Conservation (phyloP, 2,888 invertebrate species). For the Platerodrilus igneus region DNA sequence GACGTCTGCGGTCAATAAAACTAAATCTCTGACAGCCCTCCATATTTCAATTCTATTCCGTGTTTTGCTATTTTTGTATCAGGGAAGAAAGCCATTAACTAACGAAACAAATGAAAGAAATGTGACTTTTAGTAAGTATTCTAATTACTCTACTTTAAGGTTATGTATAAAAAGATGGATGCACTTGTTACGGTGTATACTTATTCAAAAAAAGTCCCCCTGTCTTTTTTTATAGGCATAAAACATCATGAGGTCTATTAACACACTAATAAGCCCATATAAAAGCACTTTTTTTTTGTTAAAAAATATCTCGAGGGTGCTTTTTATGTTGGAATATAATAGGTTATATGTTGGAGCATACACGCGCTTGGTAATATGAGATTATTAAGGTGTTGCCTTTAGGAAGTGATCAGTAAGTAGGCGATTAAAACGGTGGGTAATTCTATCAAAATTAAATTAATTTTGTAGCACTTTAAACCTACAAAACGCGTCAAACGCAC, state of each 20-base stretch:
- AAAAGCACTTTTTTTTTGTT: conserved; percentile 25
- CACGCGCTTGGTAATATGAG: conserved; percentile 14
- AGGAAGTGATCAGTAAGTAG: too few relatives aligned
- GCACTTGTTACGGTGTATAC: too few relatives aligned
- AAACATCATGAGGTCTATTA: conserved; percentile 15
- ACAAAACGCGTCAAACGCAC: conserved; percentile 28
- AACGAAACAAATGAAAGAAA: conserved; percentile 23
- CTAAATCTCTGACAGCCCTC: conserved; percentile 44
- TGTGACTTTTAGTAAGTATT: too few relatives aligned
- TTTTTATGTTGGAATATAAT: conserved; percentile 22
- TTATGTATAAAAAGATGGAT: too few relatives aligned
- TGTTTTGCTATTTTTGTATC: conserved; percentile 35
- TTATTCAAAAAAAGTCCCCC: conserved; percentile 16
- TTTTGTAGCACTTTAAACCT: too few relatives aligned
- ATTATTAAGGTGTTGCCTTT: too few relatives aligned
- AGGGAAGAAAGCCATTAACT: conserved; percentile 28
- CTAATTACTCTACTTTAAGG: too few relatives aligned
- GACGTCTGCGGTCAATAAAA: conserved; percentile 48
- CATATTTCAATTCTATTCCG: conserved; percentile 36
- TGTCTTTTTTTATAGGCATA: conserved; percentile 10
- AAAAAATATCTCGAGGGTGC: conserved; percentile 15
- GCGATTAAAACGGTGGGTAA: too few relatives aligned
- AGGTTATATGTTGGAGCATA: conserved; percentile 13
- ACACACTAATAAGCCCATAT: conserved; percentile 31
- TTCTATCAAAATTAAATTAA: too few relatives aligned